Conservation (phyloP, 2,888 invertebrate genomes). For the Dicyrtoma fusca region DNA sequence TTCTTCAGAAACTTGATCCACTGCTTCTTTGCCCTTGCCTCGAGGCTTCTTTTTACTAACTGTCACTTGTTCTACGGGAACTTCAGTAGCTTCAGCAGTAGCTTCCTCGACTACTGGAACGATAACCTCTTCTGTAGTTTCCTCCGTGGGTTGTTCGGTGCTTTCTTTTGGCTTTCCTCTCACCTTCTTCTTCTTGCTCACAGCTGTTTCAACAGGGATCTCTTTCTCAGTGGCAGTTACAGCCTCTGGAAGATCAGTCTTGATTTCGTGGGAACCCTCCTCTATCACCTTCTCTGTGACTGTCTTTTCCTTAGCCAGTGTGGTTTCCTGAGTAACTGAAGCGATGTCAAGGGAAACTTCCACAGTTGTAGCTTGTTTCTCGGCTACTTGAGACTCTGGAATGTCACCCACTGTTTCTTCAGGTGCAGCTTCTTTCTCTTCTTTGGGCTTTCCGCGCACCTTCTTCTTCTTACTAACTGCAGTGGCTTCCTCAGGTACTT, state of each 20-base stretch:
- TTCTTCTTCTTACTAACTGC: slow-evolving; percentile 25
- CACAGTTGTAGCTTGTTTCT: slow-evolving; percentile 8
- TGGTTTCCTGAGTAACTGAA: slow-evolving; percentile 13
- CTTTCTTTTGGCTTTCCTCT: slow-evolving; percentile 23
- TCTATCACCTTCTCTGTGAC: slow-evolving; percentile 21
- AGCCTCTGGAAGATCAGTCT: slow-evolving; percentile 66
- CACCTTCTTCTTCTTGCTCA: slow-evolving; percentile 35
- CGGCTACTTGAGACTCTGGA: slow-evolving; percentile 27
- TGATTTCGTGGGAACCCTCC: slow-evolving; percentile 5
- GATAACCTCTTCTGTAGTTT: slow-evolving; percentile 28
- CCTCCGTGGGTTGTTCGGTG: slow-evolving; percentile 40
- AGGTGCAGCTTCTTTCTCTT: slow-evolving; percentile 50
- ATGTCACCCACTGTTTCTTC: slow-evolving; percentile 58
- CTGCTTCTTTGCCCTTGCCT: slow-evolving; percentile 59
- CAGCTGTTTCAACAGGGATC: slow-evolving; percentile 38
- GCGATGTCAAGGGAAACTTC: slow-evolving; percentile 25
- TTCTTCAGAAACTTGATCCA: slow-evolving; percentile 25
- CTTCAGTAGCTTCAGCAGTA: slow-evolving; percentile 23
- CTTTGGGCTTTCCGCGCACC: slow-evolving; percentile 21
- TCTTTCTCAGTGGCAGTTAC: slow-evolving; percentile 41
- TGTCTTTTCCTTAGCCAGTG: slow-evolving; percentile 23
- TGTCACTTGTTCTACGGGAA: slow-evolving; percentile 20
- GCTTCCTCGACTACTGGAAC: slow-evolving; percentile 25
- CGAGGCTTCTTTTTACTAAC: slow-evolving; percentile 20
- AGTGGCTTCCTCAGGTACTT: slow-evolving; percentile 14